These are phyloP conservation scores for Carlito syrichta DNA, from an alignment of 2,113 vertebrate species.

Conservation along the genomic window DNA sequence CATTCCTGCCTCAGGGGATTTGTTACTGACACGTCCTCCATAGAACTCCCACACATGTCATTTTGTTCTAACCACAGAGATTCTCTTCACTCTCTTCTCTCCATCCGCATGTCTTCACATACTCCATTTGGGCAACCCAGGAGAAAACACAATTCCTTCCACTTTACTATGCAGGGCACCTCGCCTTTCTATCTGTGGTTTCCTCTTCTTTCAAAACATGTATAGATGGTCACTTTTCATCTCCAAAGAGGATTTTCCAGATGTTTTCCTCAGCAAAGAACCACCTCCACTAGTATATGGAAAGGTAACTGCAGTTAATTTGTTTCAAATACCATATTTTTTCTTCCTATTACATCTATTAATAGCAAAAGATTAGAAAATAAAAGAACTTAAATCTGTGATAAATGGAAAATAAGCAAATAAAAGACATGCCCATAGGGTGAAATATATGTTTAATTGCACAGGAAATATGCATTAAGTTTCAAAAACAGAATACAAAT, in stretches of 20 bases:
- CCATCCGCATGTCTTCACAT: too few relatives aligned
- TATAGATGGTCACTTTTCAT: not conserved
- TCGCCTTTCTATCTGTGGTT: not conserved
- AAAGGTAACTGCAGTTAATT: not conserved
- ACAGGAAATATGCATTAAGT: not conserved
- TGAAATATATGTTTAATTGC: not conserved
- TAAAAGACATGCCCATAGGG: not conserved
- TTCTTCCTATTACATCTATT: not conserved
- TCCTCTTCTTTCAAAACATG: not conserved
- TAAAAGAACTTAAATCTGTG: not conserved
- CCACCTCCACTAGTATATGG: not conserved
- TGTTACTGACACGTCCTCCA: not conserved
- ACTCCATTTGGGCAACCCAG: too few relatives aligned
- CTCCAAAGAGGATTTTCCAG: not conserved
- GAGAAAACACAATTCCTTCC: not conserved
- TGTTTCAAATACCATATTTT: not conserved
- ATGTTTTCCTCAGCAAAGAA: not conserved
- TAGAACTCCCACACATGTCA: accelerated
- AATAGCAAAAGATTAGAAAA: not conserved
- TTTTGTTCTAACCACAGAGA: not conserved
- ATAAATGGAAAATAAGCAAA: not conserved
- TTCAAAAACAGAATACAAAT: not conserved
- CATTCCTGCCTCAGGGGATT: not conserved
- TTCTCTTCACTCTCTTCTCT: not conserved
- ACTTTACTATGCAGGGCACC: not conserved